Evolutionary conservation across 2,888 invertebrate species (phyloP), one percentile per base, ranked within the genome.

Genomic region (Mamestra brassicae): DNA sequence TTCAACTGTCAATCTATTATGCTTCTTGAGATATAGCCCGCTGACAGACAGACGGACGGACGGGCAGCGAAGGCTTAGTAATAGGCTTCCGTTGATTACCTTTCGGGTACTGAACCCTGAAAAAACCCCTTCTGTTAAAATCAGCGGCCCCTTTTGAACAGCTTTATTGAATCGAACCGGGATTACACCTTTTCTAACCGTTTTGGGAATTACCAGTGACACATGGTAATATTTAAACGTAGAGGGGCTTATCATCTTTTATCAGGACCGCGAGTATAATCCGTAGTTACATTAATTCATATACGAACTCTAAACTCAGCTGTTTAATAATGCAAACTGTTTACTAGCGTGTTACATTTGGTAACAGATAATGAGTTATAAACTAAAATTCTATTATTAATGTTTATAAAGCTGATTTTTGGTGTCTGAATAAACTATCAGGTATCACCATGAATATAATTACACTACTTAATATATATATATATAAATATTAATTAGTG

Each of bases 211-310:
- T 61, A 78, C n/a, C 52, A 47, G 6, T 76, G 70, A 77, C 63
- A 77, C 65, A 67, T 74, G 80, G 45, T 78, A 72, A 82, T 82
- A 83, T 71, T 78, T 72, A 55, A 73, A 62, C 73, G 50, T 61
- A 8, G 36, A 67, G 57, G 60, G 57, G 63, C 80, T 75, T 75
- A 71, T 62, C 64, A 71, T 74, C 58, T 74, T 74, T 74, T 62
- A 70, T 52, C 62, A 61, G 68, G 36, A 15, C 55, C 50, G 36
- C 47, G 50, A 54, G 13, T 71, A 15, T 71, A 80, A 77, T 78
- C 62, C 64, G 11, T 50, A 55, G 50, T 62, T 52, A 72, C 36
- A 72, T 70, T 61, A 64, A 72, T 66, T 57, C n/a, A 60, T 57
- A 50, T 61, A 80, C 54, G 13, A 74, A 36, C 42, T 65, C 55